phyloP scores from a whole-genome alignment of 2,113 vertebrate genomes.

The Pimephales promelas region DNA sequence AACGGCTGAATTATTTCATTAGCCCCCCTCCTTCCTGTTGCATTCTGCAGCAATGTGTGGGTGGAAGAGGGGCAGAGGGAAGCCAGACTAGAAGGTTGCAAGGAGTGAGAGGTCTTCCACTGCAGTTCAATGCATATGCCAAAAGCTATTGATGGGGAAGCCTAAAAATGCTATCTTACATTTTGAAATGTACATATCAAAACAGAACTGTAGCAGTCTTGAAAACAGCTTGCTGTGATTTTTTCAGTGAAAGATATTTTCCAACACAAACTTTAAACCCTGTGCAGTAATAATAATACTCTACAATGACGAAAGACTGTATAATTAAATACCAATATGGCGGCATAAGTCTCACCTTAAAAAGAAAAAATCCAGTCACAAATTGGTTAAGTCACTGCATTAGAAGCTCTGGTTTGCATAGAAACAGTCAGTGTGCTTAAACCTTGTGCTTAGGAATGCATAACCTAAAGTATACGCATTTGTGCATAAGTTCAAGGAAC shows the following conservation, averaged over 20 bases:
- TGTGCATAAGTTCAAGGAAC: not conserved
- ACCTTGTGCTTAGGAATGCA: not conserved
- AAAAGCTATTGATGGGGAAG: not conserved
- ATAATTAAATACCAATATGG: not conserved
- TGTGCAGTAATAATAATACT: not conserved
- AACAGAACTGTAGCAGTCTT: not conserved
- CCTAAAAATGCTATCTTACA: not conserved
- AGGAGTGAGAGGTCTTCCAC: slow-evolving; percentile 32
- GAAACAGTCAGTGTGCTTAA: not conserved
- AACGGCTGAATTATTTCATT: slow-evolving; percentile 31
- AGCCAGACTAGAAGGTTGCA: slow-evolving; percentile 7
- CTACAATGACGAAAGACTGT: not conserved
- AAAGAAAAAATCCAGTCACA: not conserved
- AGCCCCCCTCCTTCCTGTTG: slow-evolving; percentile 34
- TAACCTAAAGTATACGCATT: not conserved
- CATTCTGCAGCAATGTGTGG: slow-evolving; percentile 41
- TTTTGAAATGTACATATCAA: not conserved
- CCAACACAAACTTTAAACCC: not conserved
- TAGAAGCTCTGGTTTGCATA: not conserved
- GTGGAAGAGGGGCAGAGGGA: slow-evolving; percentile 15
- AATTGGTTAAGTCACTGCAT: not conserved
- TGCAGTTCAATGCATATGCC: slow-evolving; percentile 16
- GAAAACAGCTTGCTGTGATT: not conserved
- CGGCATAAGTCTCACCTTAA: not conserved
- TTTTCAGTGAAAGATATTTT: not conserved